Evolutionary conservation across 2,113 vertebrate genomes (phyloP), one percentile per base, ranked within the genome.

Genomic region (Chaenocephalus aceratus): DNA sequence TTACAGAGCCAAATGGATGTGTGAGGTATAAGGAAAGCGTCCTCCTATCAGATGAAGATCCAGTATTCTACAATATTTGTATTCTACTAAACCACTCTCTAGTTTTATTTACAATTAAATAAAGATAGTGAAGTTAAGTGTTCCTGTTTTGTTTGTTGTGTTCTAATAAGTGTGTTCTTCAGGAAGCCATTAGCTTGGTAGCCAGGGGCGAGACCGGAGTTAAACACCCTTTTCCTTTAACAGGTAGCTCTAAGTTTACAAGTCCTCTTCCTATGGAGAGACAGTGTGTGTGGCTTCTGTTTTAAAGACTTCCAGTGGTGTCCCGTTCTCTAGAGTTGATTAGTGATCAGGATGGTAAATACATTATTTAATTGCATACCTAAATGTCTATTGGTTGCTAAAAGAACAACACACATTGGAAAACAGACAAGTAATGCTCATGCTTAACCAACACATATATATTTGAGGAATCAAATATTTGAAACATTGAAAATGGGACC

Each of bases 221-320:
- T 68, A 85, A 79, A 88, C 89, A 92, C 91, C 92, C 91, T 86
- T 86, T 91, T 84, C 30, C 69, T 76, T 21, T 21, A 21, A 93
- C 88, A 91, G 88, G 90, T 94, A 92, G 53, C 75, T 80, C 68
- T 69, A 60, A 75, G 75, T 92, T 91, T 91, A 93, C 74, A 83
- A 83, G 91, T 46, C 58, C 75, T 41, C 36, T 87, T 88, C 86
- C 72, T 83, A 78, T 41, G 48, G 72, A 82, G 67, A 79, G 60
- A 76, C 51, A n/a, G 21, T 52, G 75, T 46, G 44, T 78, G 70
- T 45, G 26, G 56, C 61, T 75, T 63, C 56, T 79, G 21, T 36
- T 62, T 21, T 63, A 23, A 81, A 67, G 46, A 79, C 44, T 73
- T 69, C 48, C 60, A 77, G 44, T 36, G 48, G 41, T 14, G 67